A percentile compares a stretch with the other conserved stretches of the same genome.
Conservation (phyloP, 2,888 invertebrate species). For the Diachrysia chrysitis region DNA sequence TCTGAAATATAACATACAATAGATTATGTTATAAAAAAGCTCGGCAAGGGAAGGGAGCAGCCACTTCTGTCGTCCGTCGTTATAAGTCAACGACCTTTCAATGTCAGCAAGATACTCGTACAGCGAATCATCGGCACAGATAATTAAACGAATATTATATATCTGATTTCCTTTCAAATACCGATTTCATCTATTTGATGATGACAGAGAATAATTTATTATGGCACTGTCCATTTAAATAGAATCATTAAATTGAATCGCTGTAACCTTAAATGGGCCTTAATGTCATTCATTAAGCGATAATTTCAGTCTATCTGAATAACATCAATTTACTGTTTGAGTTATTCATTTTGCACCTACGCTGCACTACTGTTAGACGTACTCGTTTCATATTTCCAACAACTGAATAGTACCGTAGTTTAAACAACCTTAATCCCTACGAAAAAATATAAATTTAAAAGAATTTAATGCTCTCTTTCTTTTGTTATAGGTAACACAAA, state of each 20-base stretch:
- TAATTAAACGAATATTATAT: slow-evolving; percentile 72
- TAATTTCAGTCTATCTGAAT: slow-evolving; percentile 63
- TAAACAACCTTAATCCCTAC: neutral
- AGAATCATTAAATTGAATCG: slow-evolving; percentile 65
- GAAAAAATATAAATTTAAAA: neutral
- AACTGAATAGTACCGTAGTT: neutral
- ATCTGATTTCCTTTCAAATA: slow-evolving; percentile 68
- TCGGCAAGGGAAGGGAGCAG: slow-evolving; percentile 73
- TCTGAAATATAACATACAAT: slow-evolving; percentile 46
- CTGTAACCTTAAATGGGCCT: slow-evolving; percentile 66
- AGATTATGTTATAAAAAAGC: slow-evolving; percentile 61
- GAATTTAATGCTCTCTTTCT: neutral
- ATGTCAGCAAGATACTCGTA: slow-evolving; percentile 80
- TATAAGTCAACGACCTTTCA: slow-evolving; percentile 85
- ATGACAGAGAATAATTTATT: slow-evolving; percentile 68
- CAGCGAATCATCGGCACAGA: slow-evolving; percentile 73
- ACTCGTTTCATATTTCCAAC: neutral
- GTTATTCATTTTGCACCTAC: slow-evolving; percentile 67
- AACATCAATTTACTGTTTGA: slow-evolving; percentile 63
- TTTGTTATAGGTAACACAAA: neutral
- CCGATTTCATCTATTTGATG: slow-evolving; percentile 64
- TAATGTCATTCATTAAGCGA: slow-evolving; percentile 65
- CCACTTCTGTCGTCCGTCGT: slow-evolving; percentile 72
- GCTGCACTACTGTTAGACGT: slow-evolving; percentile 32
- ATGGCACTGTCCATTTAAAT: slow-evolving; percentile 60